A percentile compares a stretch with the other conserved stretches of the same genome.
Evolutionary conservation across 2,888 invertebrate genomes (phyloP).

Genomic region (Coecobrya sp.): DNA sequence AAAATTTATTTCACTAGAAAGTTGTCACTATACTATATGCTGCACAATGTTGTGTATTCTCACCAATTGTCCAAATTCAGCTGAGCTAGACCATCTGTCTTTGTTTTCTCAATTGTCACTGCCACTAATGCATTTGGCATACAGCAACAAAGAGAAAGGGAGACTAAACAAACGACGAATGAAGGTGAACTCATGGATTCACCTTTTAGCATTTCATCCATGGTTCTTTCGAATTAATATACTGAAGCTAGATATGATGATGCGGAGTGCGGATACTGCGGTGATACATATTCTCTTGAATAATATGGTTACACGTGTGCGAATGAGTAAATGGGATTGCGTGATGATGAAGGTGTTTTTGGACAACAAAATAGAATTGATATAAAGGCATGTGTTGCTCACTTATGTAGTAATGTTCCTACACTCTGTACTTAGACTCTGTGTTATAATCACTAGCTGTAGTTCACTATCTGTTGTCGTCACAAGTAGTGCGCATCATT

Average conservation of each 20-base stretch:
- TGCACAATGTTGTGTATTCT: too few relatives aligned
- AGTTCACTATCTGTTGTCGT: neutral
- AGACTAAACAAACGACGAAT: neutral
- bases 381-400: neutral
- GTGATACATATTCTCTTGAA: neutral
- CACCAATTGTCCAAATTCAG: too few relatives aligned
- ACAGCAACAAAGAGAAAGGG: neutral
- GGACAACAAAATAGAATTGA: neutral
- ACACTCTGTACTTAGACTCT: too few relatives aligned
- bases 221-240: neutral
- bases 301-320: conserved; percentile 1
- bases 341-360: neutral
- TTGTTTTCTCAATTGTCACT: too few relatives aligned
- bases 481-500: neutral
- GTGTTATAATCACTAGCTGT: too few relatives aligned
- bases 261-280: neutral
- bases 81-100: too few relatives aligned
- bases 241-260: neutral
- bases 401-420: neutral
- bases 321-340: neutral
- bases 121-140: neutral
- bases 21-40: too few relatives aligned
- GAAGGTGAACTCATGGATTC: neutral
- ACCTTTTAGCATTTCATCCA: neutral
- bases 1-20: too few relatives aligned